Conservation (phyloP, 2,797 vertebrate genomes). For the Epinephelus coioides region DNA sequence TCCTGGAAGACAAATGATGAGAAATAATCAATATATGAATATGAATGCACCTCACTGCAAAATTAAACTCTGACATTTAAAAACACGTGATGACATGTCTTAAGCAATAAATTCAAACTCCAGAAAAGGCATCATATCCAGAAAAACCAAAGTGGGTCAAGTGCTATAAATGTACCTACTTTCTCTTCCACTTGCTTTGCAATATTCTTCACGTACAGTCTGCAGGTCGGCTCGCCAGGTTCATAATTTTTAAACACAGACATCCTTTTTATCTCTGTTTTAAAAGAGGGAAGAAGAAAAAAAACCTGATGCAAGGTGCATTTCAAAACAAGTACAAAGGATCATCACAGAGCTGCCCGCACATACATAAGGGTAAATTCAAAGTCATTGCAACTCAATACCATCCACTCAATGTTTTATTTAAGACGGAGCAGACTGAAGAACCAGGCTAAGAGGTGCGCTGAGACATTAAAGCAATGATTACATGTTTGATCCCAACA, state of each 20-base stretch:
- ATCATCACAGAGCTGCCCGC: constrained; percentile 36
- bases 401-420: constrained; percentile 44
- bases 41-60: not conserved
- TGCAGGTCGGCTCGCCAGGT: constrained; percentile 96
- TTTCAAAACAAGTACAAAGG: constrained; percentile 58
- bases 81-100: constrained; percentile 3
- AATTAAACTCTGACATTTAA: not conserved
- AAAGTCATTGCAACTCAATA: constrained; percentile 41
- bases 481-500: constrained; percentile 30
- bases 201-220: constrained; percentile 98
- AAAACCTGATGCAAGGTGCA: constrained; percentile 36
- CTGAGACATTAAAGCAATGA: constrained; percentile 18
- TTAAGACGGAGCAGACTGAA: constrained; percentile 18
- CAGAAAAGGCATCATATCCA: not conserved
- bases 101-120: constrained; percentile 11
- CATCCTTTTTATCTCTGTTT: constrained; percentile 94
- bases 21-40: not conserved
- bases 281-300: constrained; percentile 36
- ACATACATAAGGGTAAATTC: constrained; percentile 34
- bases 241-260: constrained; percentile 97
- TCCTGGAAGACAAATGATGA: constrained; percentile 84
- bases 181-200: constrained; percentile 97
- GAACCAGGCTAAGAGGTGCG: not conserved
- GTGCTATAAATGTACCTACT: constrained; percentile 80
- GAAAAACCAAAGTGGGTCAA: constrained; percentile 34